Evolutionary conservation across 2,113 vertebrate genomes (phyloP), one percentile per base, ranked within the genome.

Genomic region (Zonotrichia leucophrys): DNA sequence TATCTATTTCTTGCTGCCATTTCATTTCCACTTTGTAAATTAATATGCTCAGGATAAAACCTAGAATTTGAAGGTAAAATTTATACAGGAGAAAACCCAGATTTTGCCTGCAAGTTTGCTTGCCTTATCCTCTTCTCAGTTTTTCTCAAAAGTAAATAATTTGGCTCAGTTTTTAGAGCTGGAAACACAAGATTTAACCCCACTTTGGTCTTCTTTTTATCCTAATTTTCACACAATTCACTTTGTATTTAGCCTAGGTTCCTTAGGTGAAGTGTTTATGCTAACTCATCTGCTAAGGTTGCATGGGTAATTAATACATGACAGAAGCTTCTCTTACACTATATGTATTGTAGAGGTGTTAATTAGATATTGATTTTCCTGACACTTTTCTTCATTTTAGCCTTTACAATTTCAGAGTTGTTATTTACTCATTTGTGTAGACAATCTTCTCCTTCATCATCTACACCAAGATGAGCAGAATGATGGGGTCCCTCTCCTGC

Each of bases 301-400:
- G 11, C 7, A 41, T 16, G 41, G 30, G 47, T 68, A 63, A 37
- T 11, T 88, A 91, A 50, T 21, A 66, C 0, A 0, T 44, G 53
- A n/a, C 35, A 64, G 70, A 89, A 87, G 17, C 11, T 80, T 93
- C 67, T 92, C 31, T 73, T 63, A 56, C 1, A 25, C 42, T 85
- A 1, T 33, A 42, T 41, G 46, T 62, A n/a, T 67, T 66, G 41
- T 55, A 74, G 20, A 86, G 11, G 10, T 44, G 64, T 85, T 95
- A 95, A 91, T 95, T 89, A 85, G 89, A 72, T 95, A 94, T 90
- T 74, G 79, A 88, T 95, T 86, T 15, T 80, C 31, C 49, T 66
- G 42, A 58, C 15, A 42, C 10, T 80, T 82, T 70, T 80, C 56
- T 66, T 25, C 49, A 83, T 87, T 94, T 86, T 76, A 85, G 35